Evolutionary conservation across 1,140 invertebrate genomes (phyloP), one percentile per base, ranked within the genome.

Genomic region (Zaprionus nigranus): DNA sequence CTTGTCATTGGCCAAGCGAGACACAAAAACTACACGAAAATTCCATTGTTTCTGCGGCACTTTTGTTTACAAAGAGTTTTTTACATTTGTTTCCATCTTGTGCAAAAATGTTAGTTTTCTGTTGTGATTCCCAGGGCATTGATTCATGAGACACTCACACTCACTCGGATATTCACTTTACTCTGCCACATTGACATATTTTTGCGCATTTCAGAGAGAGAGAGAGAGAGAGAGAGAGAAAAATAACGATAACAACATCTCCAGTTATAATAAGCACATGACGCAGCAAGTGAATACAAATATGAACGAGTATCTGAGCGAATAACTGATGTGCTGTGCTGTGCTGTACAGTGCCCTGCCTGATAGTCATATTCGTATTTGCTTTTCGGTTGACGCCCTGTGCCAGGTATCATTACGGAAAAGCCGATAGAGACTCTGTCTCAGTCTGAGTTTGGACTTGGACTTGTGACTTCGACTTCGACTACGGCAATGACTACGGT

Each of bases 191-290:
- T 75, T 75, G 67, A 60, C 57, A 77, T 65, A 51, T 61, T 66
- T 69, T 60, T 34, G 30, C 30, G 46, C 28, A 34, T 71, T 71
- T 65, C 56, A 66, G 36, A 40, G 38, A 40, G 2, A 43, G 20
- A 30, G 20, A 58, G 66, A 54, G 58, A 30, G 30, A 11, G 30
- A n/a, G n/a, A n/a, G n/a, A n/a, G 30, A 11, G 30, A 34, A 28
- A 28, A 28, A 34, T 69, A 57, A 56, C 59, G 73, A 65, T 68
- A 69, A 70, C 64, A 66, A 68, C 54, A 78, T 84, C 66, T 75
- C 34, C 72, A 63, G 53, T 72, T 69, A 79, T 82, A 71, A 79
- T 82, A 71, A 87, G 82, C 63, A 69, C 59, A 80, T 88, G 83
- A 87, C 79, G 71, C 66, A 63, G 53, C 58, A 28, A 38, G 24